phyloP scores from a whole-genome alignment of 2,113 vertebrate species.

The Anarhynchus alexandrinus region DNA sequence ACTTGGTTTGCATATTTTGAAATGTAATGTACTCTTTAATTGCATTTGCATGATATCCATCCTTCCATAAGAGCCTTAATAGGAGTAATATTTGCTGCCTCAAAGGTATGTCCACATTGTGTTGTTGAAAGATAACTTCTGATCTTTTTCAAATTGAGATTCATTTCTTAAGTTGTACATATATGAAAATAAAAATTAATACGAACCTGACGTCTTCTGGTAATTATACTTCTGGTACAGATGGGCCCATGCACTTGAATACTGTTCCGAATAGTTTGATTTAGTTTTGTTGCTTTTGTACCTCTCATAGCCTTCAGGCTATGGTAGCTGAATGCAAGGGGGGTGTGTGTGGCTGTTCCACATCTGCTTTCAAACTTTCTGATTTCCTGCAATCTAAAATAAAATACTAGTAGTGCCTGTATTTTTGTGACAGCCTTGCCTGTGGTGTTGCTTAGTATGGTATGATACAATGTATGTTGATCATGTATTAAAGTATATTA shows the following conservation, averaged over 20 bases:
- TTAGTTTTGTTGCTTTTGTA: neutral
- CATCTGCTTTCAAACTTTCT: neutral
- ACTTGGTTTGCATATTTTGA: conserved; percentile 29
- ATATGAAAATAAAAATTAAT: conserved; percentile 28
- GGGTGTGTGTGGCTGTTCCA: neutral
- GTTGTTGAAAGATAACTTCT: neutral
- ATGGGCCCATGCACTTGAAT: neutral
- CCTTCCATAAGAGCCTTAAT: conserved; percentile 30
- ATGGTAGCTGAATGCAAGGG: neutral
- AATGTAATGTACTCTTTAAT: conserved; percentile 3
- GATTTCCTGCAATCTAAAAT: neutral
- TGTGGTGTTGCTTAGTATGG: neutral
- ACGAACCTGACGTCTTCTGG: neutral
- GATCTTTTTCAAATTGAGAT: neutral
- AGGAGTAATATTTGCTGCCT: conserved; percentile 24
- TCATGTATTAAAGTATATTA: neutral
- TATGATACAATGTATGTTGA: neutral
- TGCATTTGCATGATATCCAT: conserved; percentile 22
- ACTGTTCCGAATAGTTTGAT: neutral
- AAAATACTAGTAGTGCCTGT: neutral
- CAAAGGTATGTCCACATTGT: neutral
- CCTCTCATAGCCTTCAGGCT: neutral
- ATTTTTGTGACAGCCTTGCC: neutral
- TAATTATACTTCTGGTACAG: neutral
- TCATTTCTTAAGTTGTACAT: conserved; percentile 37